phyloP scores from a whole-genome alignment of 1,140 invertebrate genomes.

The Eciton burchellii region DNA sequence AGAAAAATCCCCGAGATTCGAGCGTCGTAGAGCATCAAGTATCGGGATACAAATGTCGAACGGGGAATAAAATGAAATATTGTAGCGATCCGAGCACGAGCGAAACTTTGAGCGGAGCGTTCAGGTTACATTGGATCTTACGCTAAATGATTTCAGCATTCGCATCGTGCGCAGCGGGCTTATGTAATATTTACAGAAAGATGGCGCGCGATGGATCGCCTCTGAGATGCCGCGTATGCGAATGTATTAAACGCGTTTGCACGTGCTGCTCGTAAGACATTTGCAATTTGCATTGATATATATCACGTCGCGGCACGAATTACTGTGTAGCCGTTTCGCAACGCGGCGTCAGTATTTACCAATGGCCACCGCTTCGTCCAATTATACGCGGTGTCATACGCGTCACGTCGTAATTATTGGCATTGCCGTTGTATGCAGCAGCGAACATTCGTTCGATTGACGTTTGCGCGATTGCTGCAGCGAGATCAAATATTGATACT shows the following conservation, averaged over 20 bases:
- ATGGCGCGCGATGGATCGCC: background rate
- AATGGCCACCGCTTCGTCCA: slow-evolving; percentile 37
- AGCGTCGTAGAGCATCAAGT: no score
- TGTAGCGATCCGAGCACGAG: no score
- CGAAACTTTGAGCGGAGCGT: no score
- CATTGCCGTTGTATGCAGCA: slow-evolving; percentile 22
- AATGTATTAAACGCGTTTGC: background rate
- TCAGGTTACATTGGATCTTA: no score
- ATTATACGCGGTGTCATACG: slow-evolving; percentile 56
- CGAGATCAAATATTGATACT: slow-evolving; percentile 46
- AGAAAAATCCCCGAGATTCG: no score
- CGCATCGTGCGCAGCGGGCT: background rate
- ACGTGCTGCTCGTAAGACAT: slow-evolving; percentile 34
- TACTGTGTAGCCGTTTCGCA: slow-evolving; percentile 42
- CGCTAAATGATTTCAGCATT: no score
- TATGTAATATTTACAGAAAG: background rate
- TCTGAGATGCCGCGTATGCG: background rate
- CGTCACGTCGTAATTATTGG: slow-evolving; percentile 59
- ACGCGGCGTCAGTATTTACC: slow-evolving; percentile 45
- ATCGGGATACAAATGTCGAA: no score
- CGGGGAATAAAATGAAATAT: no score
- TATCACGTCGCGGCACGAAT: slow-evolving; percentile 35
- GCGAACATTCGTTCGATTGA: slow-evolving; percentile 38
- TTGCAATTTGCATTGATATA: slow-evolving; percentile 49
- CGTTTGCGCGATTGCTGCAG: slow-evolving; percentile 38